Conservation (phyloP, 2,888 invertebrate genomes). For the Elgonia sp. region DNA sequence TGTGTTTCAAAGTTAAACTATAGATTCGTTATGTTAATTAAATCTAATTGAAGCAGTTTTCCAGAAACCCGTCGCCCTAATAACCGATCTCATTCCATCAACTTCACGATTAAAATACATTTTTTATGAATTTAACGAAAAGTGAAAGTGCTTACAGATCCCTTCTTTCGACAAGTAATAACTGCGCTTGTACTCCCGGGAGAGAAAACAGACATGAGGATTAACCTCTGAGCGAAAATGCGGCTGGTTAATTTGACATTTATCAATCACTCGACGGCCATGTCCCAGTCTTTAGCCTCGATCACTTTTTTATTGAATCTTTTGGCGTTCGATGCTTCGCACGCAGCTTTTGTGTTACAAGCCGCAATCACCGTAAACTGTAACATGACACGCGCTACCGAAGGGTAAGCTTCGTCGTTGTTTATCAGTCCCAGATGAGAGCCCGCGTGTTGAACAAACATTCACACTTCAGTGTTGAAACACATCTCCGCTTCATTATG, state of each 20-base stretch:
- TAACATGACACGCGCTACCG: conserved; percentile 73
- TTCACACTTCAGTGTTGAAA: conserved; percentile 66
- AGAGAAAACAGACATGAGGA: conserved; percentile 65
- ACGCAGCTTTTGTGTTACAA: conserved; percentile 70
- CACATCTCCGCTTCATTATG: conserved; percentile 59
- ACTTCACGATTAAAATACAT: conserved; percentile 5
- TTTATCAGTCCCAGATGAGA: conserved; percentile 70
- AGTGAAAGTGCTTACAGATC: conserved; percentile 43
- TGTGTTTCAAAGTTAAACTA: background rate
- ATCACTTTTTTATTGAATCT: conserved; percentile 74
- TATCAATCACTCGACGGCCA: conserved; percentile 84
- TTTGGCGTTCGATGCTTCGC: conserved; percentile 68
- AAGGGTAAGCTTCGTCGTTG: conserved; percentile 71
- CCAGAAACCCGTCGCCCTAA: background rate
- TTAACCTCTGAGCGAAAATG: conserved; percentile 79
- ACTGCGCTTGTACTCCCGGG: conserved; percentile 35
- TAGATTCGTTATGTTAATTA: background rate
- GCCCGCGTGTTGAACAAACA: conserved; percentile 70
- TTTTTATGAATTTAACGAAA: conserved; percentile 17
- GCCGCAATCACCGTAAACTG: conserved; percentile 75
- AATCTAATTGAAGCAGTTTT: background rate
- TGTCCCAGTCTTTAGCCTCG: conserved; percentile 52
- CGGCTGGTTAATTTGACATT: conserved; percentile 84
- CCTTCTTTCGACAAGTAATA: conserved; percentile 62
- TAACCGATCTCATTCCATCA: conserved; percentile 10